Conservation (phyloP, 1,140 invertebrate species). For the Cataglyphis hispanica region DNA sequence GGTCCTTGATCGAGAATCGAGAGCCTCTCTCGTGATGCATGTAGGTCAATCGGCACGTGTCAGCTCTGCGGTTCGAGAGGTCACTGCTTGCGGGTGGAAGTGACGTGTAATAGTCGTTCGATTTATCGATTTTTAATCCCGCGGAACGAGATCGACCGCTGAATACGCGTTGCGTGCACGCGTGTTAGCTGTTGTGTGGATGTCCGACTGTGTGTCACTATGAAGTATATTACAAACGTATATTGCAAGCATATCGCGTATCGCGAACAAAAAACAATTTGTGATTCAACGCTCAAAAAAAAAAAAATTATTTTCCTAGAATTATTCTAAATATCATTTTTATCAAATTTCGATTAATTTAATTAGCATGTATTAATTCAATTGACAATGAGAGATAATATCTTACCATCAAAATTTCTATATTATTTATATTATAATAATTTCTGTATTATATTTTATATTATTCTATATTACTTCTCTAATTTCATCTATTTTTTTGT, state of each 20-base stretch:
- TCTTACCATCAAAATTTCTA: too few relatives aligned
- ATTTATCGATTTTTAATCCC: constrained; percentile 58
- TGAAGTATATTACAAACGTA: background rate
- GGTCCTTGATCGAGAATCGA: constrained; percentile 16
- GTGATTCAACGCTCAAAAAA: background rate
- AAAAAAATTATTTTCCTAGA: background rate
- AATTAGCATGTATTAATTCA: too few relatives aligned
- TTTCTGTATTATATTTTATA: too few relatives aligned
- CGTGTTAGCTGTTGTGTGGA: background rate
- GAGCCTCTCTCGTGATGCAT: constrained; percentile 31
- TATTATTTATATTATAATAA: too few relatives aligned
- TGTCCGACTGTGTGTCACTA: background rate
- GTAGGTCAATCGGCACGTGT: constrained; percentile 57
- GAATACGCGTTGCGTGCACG: background rate
- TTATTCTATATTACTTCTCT: too few relatives aligned
- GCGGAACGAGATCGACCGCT: constrained; percentile 1
- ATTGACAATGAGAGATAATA: too few relatives aligned
- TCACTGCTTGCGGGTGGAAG: constrained; percentile 46
- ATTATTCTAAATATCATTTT: too few relatives aligned
- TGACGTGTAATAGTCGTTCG: constrained; percentile 48
- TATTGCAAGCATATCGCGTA: background rate
- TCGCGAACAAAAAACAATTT: background rate
- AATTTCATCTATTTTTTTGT: too few relatives aligned
- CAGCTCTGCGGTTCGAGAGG: constrained; percentile 41
- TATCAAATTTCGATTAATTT: too few relatives aligned